Base-by-base conservation (phyloP, 30 jellyfish, hydroid and myxozoan species). In the Cassiopea andromeda region DNA sequence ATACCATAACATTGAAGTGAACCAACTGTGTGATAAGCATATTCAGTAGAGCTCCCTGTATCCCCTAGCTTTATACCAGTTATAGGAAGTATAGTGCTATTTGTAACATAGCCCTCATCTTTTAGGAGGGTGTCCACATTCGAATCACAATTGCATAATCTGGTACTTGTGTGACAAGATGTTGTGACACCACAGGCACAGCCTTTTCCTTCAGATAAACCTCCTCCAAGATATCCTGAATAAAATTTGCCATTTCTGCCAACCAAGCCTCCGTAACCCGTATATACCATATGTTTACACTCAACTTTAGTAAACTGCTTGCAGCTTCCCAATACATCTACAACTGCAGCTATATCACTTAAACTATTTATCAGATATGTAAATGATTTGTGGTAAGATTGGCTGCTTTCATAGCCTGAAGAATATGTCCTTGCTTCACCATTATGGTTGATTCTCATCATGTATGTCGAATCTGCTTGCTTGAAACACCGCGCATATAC, bases 101-200 rank as follows among this genome's bases (percentile, higher is more conserved):
- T 78, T 14, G 89, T 80, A 19, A 89, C 64, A 46, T 80, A 72
- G 2, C 96, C 96, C 48, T 80, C 96, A 61, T 89, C 96, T 1
- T 6, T 2, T 27, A 44, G 43, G 15, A 44, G 12, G 2, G 38
- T 27, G 16, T 6, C 57, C 46, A 13, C 46, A 46, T 78, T 81
- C 19, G 84, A 67, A 57, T 89, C 96, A 46, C 96, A 89, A 61
- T 89, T 89, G 91, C 96, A 89, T 27, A 12, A 44, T n/a, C 19
- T 8, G 2, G 69, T 44, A 46, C 57, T 46, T 18, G 60, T 6
- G 13, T 48, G 48, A 82, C 97, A 89, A 9, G 97, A 58, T 7
- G 48, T 48, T 15, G 90, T 82, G 27, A 73, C 67, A 70, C 97
- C 97, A 75, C 97, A 89, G 44, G 90, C 89, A 49, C 97, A 89